Conservation (phyloP, 2,888 invertebrate genomes). For the Metacarcinus magister region DNA sequence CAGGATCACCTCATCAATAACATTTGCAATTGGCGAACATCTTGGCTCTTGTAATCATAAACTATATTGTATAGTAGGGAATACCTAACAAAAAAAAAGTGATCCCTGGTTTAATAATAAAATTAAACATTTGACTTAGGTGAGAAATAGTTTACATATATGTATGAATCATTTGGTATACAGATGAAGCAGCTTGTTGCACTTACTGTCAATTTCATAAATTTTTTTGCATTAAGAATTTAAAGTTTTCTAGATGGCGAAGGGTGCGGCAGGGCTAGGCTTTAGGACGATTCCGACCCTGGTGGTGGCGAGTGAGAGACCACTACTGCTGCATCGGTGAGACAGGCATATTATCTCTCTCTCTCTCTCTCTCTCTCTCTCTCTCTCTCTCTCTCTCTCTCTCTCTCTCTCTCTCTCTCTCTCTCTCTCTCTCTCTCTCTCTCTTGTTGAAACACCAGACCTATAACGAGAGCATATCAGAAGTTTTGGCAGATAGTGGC, state of each 20-base stretch:
- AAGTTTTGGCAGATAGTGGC: background rate
- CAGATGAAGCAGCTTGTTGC: too few species aligned
- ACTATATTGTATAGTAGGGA: too few species aligned
- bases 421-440: background rate
- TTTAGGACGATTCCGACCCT: constrained; percentile 56
- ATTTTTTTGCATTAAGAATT: background rate
- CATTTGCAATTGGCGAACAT: too few species aligned
- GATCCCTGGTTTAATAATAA: too few species aligned
- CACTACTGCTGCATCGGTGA: constrained; percentile 60
- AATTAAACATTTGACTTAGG: background rate
- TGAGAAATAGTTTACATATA: too few species aligned
- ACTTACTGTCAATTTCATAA: background rate
- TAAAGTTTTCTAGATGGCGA: background rate
- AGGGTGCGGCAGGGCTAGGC: background rate
- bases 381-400: constrained; percentile 37
- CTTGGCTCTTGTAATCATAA: too few species aligned
- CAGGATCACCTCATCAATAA: too few species aligned
- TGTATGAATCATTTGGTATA: too few species aligned
- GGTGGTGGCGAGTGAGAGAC: constrained; percentile 70
- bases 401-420: constrained; percentile 61
- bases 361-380: background rate
- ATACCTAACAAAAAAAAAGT: too few species aligned
- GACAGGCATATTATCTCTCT: background rate
- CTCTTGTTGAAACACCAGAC: background rate
- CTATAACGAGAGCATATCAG: background rate